Evolutionary conservation across 2,113 vertebrate genomes (phyloP), one percentile per base, ranked within the genome.

Genomic region (Rattus rattus): DNA sequence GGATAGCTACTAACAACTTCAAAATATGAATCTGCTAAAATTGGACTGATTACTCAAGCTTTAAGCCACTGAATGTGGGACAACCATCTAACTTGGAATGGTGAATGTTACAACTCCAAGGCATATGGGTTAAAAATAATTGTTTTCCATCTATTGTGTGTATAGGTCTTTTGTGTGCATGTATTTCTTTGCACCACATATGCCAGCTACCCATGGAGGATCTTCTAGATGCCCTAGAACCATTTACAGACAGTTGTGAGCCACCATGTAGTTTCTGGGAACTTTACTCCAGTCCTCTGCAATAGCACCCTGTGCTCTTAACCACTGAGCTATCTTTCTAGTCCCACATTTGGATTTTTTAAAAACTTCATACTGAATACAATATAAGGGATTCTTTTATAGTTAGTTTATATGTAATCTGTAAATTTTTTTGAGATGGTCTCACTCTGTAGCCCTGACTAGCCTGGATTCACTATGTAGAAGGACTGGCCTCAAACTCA

Each of bases 351-450:
- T 85, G 28, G 24, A 85, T 65, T 90, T 88, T 95, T 84, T 85
- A 30, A 52, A 92, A 96, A 49, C 73, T n/a, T 69, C 61, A 83
- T 47, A 61, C n/a, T 91, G 30, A 67, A 86, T 95, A 91, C 20
- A 89, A 95, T 83, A 20, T 77, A 96, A 94, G 43, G 19, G 69
- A 56, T 91, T 80, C 39, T 93, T 94, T 87, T 92, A 81, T 83
- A 63, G 89, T 92, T 96, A 52, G 4, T 76, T 90, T 52, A 92
- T 92, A 22, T 96, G 30, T 69, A 80, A 94, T 80, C 86, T 94
- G 17, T 13, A 65, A 90, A 79, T 90, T 76, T n/a, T 39, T 56
- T n/a, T 39, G 56, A 63, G 56, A 84, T n/a, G 7, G 24, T 43
- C 7, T 63, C 59, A 28, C n/a, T 63, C 7, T 63, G 80, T 73